Conservation (phyloP, 2,888 invertebrate genomes). For the Griposia aprilina region DNA sequence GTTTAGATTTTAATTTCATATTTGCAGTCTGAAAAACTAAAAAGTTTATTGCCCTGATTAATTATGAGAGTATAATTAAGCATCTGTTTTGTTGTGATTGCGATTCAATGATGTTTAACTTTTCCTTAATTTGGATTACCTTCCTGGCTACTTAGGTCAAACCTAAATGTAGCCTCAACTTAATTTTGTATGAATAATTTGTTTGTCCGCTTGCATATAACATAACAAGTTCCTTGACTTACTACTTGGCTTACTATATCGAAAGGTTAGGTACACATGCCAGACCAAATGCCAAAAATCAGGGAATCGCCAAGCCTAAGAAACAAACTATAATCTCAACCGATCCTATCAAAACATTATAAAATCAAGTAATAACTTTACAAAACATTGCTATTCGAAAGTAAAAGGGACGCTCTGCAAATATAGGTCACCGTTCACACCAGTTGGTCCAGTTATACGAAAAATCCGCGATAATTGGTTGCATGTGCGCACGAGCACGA, state of each 20-base stretch:
- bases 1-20: not conserved
- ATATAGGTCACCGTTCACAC: constrained; percentile 58
- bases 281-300: not conserved
- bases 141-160: not conserved
- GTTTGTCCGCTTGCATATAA: constrained; percentile 5
- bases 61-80: not conserved
- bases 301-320: not conserved
- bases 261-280: not conserved
- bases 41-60: too few relatives aligned
- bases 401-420: constrained; percentile 60
- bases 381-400: constrained; percentile 56
- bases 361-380: constrained; percentile 9
- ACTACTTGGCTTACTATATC: not conserved
- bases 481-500: constrained; percentile 71
- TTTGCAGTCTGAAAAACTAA: not conserved
- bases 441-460: constrained; percentile 58
- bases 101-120: not conserved
- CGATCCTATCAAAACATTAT: constrained; percentile 10
- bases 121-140: not conserved
- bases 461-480: constrained; percentile 70
- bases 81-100: not conserved
- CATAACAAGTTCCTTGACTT: not conserved
- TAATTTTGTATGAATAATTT: not conserved
- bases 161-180: not conserved
- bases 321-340: not conserved